Conservation (phyloP, 1,140 invertebrate species). For the Apolygus lucorum region DNA sequence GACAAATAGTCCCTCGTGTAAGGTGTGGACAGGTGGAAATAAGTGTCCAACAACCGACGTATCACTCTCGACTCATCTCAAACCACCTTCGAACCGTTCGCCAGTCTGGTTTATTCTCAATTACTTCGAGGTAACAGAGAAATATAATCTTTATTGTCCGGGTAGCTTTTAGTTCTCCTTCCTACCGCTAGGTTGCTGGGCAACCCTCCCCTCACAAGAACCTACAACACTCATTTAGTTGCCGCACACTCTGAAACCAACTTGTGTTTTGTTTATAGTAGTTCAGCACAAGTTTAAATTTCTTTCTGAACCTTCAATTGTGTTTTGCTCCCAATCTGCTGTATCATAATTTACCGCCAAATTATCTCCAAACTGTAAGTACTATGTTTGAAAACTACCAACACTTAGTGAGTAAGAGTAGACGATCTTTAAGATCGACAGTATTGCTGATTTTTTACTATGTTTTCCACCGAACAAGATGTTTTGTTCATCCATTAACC, state of each 20-base stretch:
- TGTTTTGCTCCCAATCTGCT: conserved; percentile 27
- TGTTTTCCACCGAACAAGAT: too few relatives aligned
- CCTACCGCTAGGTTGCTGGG: conserved; percentile 36
- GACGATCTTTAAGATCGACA: too few relatives aligned
- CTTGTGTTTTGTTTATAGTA: conserved; percentile 36
- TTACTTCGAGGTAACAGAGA: too few relatives aligned
- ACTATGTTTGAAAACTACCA: too few relatives aligned
- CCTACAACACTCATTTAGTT: conserved; percentile 45
- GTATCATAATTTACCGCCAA: conserved; percentile 27
- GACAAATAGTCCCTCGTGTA: conserved; percentile 19
- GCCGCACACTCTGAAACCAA: conserved; percentile 47
- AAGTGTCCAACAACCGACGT: too few relatives aligned
- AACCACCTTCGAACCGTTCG: too few relatives aligned
- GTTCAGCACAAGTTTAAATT: conserved; percentile 34
- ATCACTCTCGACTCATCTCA: too few relatives aligned
- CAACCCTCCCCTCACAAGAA: conserved; percentile 25
- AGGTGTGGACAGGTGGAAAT: too few relatives aligned
- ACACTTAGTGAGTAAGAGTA: too few relatives aligned
- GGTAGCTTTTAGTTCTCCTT: conserved; percentile 6
- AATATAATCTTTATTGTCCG: conserved; percentile 17
- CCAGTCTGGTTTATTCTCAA: too few relatives aligned
- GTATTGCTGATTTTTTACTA: too few relatives aligned
- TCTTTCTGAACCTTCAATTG: conserved; percentile 28
- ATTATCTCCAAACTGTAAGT: conserved; percentile 20
- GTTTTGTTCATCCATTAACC: too few relatives aligned